phyloP scores from a whole-genome alignment of 2,113 vertebrate genomes.

The Platysternon megacephalum region DNA sequence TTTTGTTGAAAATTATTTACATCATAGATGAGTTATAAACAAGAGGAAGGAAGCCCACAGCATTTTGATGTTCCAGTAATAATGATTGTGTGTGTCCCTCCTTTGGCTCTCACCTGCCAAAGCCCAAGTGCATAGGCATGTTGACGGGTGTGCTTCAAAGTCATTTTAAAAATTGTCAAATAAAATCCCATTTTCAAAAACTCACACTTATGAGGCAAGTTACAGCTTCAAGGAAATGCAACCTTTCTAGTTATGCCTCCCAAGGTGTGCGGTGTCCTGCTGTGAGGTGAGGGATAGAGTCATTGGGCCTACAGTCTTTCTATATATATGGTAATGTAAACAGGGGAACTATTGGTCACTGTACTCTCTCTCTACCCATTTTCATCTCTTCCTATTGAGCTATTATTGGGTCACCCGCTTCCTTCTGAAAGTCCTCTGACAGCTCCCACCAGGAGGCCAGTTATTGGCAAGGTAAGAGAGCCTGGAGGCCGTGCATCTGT shows the following conservation, averaged over 20 bases:
- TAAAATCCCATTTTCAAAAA: not conserved
- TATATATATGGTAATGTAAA: not conserved
- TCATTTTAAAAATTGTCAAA: not conserved
- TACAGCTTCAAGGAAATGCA: slow-evolving; percentile 15
- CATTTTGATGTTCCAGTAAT: not conserved
- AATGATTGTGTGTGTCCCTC: not conserved
- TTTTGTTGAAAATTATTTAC: not conserved
- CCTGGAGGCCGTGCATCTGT: slow-evolving; percentile 70
- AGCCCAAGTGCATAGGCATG: too few species aligned
- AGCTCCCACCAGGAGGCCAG: slow-evolving; percentile 63
- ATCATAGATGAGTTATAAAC: not conserved
- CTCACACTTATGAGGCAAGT: not conserved
- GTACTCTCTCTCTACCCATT: not conserved
- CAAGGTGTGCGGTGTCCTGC: not conserved
- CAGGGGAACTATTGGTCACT: not conserved
- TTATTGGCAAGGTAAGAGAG: slow-evolving; percentile 37
- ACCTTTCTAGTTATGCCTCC: slow-evolving; percentile 13
- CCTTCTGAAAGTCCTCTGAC: slow-evolving; percentile 43
- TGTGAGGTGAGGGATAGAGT: not conserved
- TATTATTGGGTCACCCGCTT: slow-evolving; percentile 60
- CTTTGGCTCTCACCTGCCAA: not conserved
- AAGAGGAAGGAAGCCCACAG: not conserved
- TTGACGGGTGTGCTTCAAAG: not conserved
- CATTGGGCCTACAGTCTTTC: not conserved
- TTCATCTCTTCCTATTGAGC: not conserved